Conservation (phyloP, 2,797 vertebrate species). For the Halcyon smyrnensis region DNA sequence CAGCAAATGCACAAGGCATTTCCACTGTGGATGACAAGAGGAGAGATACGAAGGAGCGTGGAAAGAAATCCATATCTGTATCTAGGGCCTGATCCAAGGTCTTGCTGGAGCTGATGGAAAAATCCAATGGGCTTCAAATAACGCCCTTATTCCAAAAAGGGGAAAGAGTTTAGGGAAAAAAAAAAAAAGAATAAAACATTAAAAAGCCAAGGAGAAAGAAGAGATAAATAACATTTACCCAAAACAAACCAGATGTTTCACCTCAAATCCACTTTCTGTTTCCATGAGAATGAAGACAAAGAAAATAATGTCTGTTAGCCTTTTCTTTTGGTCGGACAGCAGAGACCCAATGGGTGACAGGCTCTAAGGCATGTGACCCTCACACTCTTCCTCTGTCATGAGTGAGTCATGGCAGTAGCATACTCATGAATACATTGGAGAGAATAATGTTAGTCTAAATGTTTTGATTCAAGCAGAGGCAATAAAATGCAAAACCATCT, state of each 20-base stretch:
- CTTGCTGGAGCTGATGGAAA: not conserved
- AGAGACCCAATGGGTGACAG: not conserved
- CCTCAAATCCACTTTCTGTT: slow-evolving; percentile 66
- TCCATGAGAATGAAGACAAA: slow-evolving; percentile 49
- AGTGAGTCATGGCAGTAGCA: slow-evolving; percentile 31
- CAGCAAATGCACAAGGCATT: not conserved
- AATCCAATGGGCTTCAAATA: not conserved
- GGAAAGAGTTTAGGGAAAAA: not conserved
- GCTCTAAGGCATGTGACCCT: not conserved
- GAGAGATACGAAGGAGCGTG: not conserved
- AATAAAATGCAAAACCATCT: slow-evolving; percentile 2
- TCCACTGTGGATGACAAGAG: not conserved
- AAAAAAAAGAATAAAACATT: not conserved
- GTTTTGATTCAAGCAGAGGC: not conserved
- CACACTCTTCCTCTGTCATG: slow-evolving; percentile 21
- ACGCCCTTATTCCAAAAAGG: not conserved
- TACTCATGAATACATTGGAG: slow-evolving; percentile 28
- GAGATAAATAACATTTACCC: slow-evolving; percentile 47
- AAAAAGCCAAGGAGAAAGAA: slow-evolving; percentile 20
- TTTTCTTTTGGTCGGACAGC: not conserved
- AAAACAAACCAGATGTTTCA: slow-evolving; percentile 72
- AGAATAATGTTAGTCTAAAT: slow-evolving; percentile 22
- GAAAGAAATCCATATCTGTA: not conserved
- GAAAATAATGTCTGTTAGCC: slow-evolving; percentile 34
- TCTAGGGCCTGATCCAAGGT: not conserved